Percentiles rank a stretch among this genome's conserved stretches.
phyloP scores from a whole-genome alignment of 2,113 vertebrate species.

The Phyllostomus hastatus region DNA sequence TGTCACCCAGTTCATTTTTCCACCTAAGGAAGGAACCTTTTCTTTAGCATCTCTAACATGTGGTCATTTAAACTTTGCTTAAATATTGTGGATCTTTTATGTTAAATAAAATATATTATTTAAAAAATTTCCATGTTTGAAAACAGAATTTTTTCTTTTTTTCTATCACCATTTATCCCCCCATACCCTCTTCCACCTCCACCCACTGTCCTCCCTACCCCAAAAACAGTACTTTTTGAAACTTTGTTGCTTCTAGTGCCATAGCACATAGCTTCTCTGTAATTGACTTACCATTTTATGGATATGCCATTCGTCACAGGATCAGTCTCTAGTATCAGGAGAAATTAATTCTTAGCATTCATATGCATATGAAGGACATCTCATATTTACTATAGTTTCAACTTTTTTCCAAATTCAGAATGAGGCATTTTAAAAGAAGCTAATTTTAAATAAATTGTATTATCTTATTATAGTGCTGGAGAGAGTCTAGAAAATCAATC shows the following conservation, averaged over 20 bases:
- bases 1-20: background rate
- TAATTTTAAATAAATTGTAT: slow-evolving; percentile 40
- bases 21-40: background rate
- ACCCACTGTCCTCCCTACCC: too few relatives aligned
- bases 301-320: slow-evolving; percentile 1
- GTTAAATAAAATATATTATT: background rate
- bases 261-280: background rate
- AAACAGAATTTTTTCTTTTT: background rate
- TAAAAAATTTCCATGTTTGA: background rate
- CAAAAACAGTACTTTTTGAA: background rate
- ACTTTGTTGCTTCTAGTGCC: slow-evolving; percentile 13
- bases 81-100: background rate
- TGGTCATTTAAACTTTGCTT: slow-evolving; percentile 41
- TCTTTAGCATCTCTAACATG: background rate
- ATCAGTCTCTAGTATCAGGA: background rate
- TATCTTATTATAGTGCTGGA: background rate
- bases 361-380: background rate
- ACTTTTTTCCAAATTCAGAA: slow-evolving; percentile 14
- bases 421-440: slow-evolving; percentile 29
- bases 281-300: background rate
- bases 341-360: slow-evolving; percentile 12
- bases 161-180: too few relatives aligned
- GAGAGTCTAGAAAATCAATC: slow-evolving; percentile 16
- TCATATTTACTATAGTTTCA: slow-evolving; percentile 24
- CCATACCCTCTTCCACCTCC: too few relatives aligned